Base-by-base conservation (phyloP, 2,888 invertebrate species). In the Pilophorus perplexus region DNA sequence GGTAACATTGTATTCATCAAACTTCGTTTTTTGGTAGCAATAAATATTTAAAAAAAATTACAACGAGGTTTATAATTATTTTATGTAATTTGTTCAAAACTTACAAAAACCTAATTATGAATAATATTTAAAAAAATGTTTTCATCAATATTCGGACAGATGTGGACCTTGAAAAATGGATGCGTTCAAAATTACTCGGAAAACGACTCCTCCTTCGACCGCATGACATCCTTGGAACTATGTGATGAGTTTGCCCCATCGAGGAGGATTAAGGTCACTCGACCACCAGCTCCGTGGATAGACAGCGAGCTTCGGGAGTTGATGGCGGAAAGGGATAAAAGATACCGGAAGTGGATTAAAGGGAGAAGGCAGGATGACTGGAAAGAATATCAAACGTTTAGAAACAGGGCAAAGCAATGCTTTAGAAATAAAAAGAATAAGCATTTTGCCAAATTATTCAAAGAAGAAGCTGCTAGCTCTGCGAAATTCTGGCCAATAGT, bases 241-340 rank as follows among this genome's bases (percentile, higher is more conserved):
- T 48, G 48, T 48, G 14, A 48, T 22, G n/a, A n/a, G 4, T 48
- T 48, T 48, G 48, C 48, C 14, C 48, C 48, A 5, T 4, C n/a
- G 4, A 48, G 23, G 25, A 3, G 25, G 14, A 4, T 23, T 12
- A 48, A n/a, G n/a, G 14, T 48, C 2, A 48, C n/a, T 4, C 46
- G 52, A 23, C 10, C 28, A 52, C 54, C 33, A 14, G 54, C 54
- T 5, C 54, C 54, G 4, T 54, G 54, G 54, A 54, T 54, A 22
- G 28, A 28, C 16, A 16, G 3, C 2, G 54, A 54, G 33, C 8
- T 54, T 6, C 27, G 33, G 16, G 54, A 27, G 2, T 14, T 54
- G 54, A 54, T 54, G 54, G 16, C 5, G 10, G 18, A 16, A 16
- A 14, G 54, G 33, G 33, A 54, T 18, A 6, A 16, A 20, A 18